These are phyloP conservation scores for Hyposmocoma kahamanoa DNA, from an alignment of 1,140 invertebrate species.

Conservation along the genomic window DNA sequence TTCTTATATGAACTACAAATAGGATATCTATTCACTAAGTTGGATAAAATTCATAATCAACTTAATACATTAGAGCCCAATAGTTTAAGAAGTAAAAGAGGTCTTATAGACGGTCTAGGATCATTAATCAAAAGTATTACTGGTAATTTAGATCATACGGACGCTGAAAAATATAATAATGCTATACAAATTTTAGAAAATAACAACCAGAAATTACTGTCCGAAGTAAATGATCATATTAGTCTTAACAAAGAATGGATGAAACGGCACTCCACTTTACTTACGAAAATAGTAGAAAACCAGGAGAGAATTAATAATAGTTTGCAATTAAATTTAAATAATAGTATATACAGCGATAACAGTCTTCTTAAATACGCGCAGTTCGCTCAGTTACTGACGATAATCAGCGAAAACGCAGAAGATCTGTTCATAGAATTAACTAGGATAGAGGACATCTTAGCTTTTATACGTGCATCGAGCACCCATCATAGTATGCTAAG, in stretches of 20 bases:
- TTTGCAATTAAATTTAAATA: not conserved
- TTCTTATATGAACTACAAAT: not conserved
- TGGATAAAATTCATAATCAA: not conserved
- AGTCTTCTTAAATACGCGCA: slow-evolving; percentile 4
- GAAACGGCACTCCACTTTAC: not conserved
- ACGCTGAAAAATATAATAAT: not conserved
- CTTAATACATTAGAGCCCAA: not conserved
- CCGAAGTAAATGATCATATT: not conserved
- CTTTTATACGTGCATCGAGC: slow-evolving; percentile 5
- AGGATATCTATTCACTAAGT: not conserved
- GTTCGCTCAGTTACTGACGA: slow-evolving; percentile 2
- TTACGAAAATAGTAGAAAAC: not conserved
- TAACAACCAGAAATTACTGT: not conserved
- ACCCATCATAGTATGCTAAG: slow-evolving; percentile 9
- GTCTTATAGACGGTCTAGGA: slow-evolving; percentile 1
- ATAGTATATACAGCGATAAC: not conserved
- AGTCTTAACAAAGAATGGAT: slow-evolving; percentile 4
- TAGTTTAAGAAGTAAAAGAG: not conserved
- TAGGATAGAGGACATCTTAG: slow-evolving; percentile 10
- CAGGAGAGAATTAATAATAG: not conserved
- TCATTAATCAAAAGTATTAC: slow-evolving; percentile 4
- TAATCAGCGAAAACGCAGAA: slow-evolving; percentile 6
- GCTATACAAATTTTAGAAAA: not conserved
- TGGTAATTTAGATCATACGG: slow-evolving; percentile 2
- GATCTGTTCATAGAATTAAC: slow-evolving; percentile 1